A percentile compares a stretch with the other conserved stretches of the same genome.
Conservation (phyloP, 2,113 vertebrate species). For the Hippocampus barbouri region DNA sequence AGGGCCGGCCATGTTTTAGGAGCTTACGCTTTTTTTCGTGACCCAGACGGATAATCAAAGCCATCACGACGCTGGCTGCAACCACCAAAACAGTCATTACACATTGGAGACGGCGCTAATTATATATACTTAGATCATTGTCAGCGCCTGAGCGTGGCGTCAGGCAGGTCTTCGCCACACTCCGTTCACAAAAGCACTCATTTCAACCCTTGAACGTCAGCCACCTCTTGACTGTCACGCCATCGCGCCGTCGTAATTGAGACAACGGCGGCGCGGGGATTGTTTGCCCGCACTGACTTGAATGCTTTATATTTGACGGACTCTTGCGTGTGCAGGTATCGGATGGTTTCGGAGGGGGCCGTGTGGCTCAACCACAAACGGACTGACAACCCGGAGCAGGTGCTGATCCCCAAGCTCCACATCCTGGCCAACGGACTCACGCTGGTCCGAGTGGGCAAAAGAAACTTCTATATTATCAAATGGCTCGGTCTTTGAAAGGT, state of each 20-base stretch:
- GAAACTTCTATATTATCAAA: constrained; percentile 89
- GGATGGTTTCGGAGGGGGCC: constrained; percentile 83
- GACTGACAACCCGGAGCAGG: constrained; percentile 79
- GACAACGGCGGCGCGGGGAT: neutral
- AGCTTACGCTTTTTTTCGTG: too few species aligned
- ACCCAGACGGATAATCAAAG: neutral
- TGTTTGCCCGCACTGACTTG: neutral
- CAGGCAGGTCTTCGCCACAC: neutral
- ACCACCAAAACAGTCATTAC: neutral
- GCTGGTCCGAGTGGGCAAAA: constrained; percentile 87
- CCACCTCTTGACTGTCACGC: neutral
- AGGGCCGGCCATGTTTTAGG: too few species aligned
- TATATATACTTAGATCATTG: neutral
- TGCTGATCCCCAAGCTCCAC: constrained; percentile 83
- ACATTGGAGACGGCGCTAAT: neutral
- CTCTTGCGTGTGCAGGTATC: constrained; percentile 71
- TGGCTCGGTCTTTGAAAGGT: constrained; percentile 78
- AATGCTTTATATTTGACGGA: neutral
- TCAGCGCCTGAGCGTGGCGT: neutral
- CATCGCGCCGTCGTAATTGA: neutral
- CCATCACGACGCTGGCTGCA: neutral
- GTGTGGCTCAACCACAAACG: constrained; percentile 87
- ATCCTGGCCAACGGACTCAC: constrained; percentile 92
- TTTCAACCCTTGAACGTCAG: neutral
- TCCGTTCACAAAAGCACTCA: neutral